These are phyloP conservation scores for Sinhomidia bicolor DNA, from an alignment of 2,888 invertebrate species.

Conservation along the genomic window DNA sequence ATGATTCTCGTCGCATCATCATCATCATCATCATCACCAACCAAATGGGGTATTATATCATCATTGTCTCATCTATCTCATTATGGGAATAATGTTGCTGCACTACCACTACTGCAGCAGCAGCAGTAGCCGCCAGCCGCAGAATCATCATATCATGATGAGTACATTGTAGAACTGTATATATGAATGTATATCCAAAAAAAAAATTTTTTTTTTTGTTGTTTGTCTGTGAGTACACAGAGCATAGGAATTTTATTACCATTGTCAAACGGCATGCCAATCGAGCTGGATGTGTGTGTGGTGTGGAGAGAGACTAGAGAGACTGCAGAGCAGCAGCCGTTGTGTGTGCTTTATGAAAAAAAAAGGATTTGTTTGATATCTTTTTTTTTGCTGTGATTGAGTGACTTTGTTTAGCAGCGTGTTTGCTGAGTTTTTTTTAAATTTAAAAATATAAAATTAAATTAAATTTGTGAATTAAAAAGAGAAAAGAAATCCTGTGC, in stretches of 20 bases:
- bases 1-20: background rate
- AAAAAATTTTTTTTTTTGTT: too few species aligned
- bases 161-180: background rate
- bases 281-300: constrained; percentile 55
- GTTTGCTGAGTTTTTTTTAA: background rate
- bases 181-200: too few species aligned
- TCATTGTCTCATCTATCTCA: background rate
- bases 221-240: constrained; percentile 28
- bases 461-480: too few species aligned
- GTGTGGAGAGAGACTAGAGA: background rate
- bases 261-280: constrained; percentile 63
- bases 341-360: constrained; percentile 25
- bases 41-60: constrained; percentile 55
- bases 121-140: background rate
- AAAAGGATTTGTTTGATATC: too few species aligned
- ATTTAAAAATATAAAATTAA: too few species aligned
- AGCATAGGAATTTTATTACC: constrained; percentile 41
- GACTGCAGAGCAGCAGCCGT: constrained; percentile 4
- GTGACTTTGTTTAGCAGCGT: constrained; percentile 6
- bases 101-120: background rate
- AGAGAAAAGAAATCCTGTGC: background rate
- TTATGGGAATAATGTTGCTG: background rate
- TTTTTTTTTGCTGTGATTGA: background rate
- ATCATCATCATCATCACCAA: constrained; percentile 17
- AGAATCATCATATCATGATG: too few species aligned